phyloP scores from a whole-genome alignment of 2,888 invertebrate genomes.

The Monopis laevigella region DNA sequence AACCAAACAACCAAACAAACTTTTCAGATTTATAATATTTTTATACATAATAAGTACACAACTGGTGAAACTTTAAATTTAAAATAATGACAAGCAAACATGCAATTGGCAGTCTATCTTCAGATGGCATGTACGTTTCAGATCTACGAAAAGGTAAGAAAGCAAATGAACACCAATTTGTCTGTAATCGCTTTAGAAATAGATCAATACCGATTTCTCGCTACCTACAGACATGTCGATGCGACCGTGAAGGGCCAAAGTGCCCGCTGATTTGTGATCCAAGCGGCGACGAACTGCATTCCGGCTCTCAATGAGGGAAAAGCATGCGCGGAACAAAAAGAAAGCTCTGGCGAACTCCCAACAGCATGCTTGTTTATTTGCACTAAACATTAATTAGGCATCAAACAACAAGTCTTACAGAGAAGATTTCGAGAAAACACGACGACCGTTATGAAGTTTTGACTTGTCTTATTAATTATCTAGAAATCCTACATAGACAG shows the following conservation, averaged over 20 bases:
- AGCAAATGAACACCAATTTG: constrained; percentile 1
- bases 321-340: constrained; percentile 43
- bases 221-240: constrained; percentile 23
- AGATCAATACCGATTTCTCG: constrained; percentile 40
- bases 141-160: neutral
- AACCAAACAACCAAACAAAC: no score
- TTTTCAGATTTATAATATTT: no score
- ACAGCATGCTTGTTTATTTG: constrained; percentile 51
- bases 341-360: constrained; percentile 50
- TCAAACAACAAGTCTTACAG: constrained; percentile 37
- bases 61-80: no score
- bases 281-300: constrained; percentile 7
- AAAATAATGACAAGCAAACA: no score
- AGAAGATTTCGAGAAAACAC: constrained; percentile 5
- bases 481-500: neutral
- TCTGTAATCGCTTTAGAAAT: constrained; percentile 41
- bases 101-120: no score
- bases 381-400: constrained; percentile 58
- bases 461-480: constrained; percentile 1
- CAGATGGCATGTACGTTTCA: no score
- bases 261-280: constrained; percentile 56
- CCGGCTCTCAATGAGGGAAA: constrained; percentile 7
- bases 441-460: constrained; percentile 5
- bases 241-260: constrained; percentile 54
- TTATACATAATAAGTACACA: no score